Evolutionary conservation across 2,113 vertebrate species (phyloP), one percentile per base, ranked within the genome.

Genomic region (Lampris megalopsis): DNA sequence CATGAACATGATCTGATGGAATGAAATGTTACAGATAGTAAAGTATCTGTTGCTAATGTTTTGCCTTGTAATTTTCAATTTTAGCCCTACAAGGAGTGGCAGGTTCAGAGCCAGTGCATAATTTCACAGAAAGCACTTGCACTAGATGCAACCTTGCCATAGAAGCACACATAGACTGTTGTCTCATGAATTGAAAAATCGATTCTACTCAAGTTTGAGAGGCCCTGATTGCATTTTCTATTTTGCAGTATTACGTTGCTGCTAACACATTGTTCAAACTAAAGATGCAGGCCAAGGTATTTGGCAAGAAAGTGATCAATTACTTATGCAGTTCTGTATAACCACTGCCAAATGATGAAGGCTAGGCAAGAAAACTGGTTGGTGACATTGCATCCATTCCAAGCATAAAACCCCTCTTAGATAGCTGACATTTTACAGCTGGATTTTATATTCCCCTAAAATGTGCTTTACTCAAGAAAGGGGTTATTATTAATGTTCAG

Each of bases 211-310:
- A 24, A 24, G 75, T 77, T 64, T 58, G 49, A 73, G 65, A 0
- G 4, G 66, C 61, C 61, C 63, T 5, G 73, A 67, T 63, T 40
- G 10, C 62, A 42, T 68, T 53, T 47, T 49, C 68, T 56, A 64
- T 37, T 66, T 42, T 74, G 83, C 72, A 49, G 47, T 63, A 56
- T 63, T 80, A 89, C 73, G 68, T 68, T 61, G 45, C 54, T 9
- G 54, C 11, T 38, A 63, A 75, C 67, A 66, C 59, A 64, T 67
- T 82, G 74, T 86, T 66, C 35, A 24, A 24, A 73, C 61, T 56
- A 45, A 37, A 38, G 1, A 52, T 63, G 36, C 80, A 73, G 84
- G 72, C 71, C 60, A 49, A 36, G 24, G 35, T 43, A 36, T 73
- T 24, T 84, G 81, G 81, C 74, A 79, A 38, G 47, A 47, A 6